Percentiles rank a stretch among this genome's conserved stretches.
phyloP scores from a whole-genome alignment of 2,888 invertebrate genomes.

The Yponomeuta sedellus region DNA sequence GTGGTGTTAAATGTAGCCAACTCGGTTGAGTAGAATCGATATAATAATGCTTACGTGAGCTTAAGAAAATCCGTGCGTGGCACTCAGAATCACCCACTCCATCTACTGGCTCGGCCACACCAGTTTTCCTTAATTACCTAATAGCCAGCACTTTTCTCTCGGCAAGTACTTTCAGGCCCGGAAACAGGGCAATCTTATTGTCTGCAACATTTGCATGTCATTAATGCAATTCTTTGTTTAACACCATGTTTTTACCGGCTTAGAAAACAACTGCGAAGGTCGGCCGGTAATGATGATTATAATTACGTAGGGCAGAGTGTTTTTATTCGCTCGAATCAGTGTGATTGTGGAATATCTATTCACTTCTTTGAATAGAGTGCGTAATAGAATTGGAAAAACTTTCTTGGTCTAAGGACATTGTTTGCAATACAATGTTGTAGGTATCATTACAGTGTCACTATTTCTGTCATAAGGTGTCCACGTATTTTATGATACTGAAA shows the following conservation, averaged over 20 bases:
- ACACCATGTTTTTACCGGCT: constrained; percentile 37
- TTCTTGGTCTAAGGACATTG: background rate
- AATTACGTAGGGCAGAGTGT: constrained; percentile 11
- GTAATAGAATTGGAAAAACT: background rate
- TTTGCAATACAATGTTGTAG: too few species aligned
- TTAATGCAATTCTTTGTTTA: constrained; percentile 53
- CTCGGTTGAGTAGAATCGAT: too few species aligned
- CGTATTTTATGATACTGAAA: too few species aligned
- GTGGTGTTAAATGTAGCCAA: too few species aligned
- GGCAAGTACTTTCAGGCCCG: constrained; percentile 60
- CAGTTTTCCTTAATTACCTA: constrained; percentile 43
- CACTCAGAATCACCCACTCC: background rate
- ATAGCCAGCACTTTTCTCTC: constrained; percentile 50
- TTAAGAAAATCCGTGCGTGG: too few species aligned
- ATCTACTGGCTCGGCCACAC: background rate
- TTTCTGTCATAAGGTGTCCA: too few species aligned
- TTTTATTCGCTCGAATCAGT: background rate
- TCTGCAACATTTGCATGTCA: constrained; percentile 59
- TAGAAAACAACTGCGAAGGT: constrained; percentile 64
- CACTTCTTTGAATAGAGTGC: background rate
- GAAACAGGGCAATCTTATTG: constrained; percentile 49
- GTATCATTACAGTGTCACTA: too few species aligned
- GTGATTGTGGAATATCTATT: background rate
- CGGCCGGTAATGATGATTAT: constrained; percentile 44
- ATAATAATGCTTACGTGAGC: too few species aligned